Percentiles rank a stretch among this genome's conserved stretches.
These are phyloP conservation scores for Scelioninae gen. 2 DNA, from an alignment of 2,888 invertebrate genomes.

Conservation along the genomic window DNA sequence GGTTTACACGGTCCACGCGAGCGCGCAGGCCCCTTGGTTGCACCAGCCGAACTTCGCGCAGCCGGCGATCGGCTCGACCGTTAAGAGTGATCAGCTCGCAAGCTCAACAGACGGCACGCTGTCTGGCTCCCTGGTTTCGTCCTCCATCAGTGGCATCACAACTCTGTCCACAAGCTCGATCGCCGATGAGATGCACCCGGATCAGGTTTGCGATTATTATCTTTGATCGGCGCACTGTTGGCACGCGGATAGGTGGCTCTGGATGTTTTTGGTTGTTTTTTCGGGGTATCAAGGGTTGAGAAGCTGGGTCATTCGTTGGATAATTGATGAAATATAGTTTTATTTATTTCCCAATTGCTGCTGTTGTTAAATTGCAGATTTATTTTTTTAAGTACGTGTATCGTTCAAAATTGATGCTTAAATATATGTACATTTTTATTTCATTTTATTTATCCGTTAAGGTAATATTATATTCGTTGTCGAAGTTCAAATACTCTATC, in stretches of 20 bases:
- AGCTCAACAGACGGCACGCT: conserved; percentile 69
- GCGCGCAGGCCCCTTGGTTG: conserved; percentile 69
- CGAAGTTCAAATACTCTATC: too few relatives aligned
- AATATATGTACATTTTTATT: too few relatives aligned
- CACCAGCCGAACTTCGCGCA: conserved; percentile 63
- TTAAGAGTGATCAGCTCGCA: conserved; percentile 54
- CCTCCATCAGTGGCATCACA: conserved; percentile 65
- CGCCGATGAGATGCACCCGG: conserved; percentile 71
- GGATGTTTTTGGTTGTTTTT: conserved; percentile 21
- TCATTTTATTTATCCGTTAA: too few relatives aligned
- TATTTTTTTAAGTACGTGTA: background rate
- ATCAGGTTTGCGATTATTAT: conserved; percentile 73
- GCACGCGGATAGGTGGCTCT: conserved; percentile 31
- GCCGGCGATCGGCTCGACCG: conserved; percentile 15
- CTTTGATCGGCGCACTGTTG: conserved; percentile 64
- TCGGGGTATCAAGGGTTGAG: conserved; percentile 11
- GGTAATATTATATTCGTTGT: too few relatives aligned
- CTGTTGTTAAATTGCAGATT: background rate
- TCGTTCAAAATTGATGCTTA: too few relatives aligned
- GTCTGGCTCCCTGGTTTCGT: conserved; percentile 65
- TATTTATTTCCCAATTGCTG: too few relatives aligned
- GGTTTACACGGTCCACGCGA: conserved; percentile 70
- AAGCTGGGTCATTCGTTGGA: too few relatives aligned
- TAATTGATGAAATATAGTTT: background rate
- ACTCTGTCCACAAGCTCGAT: conserved; percentile 69